These are phyloP conservation scores for Pissodes strobi DNA, from an alignment of 1,140 invertebrate species.

Conservation along the genomic window DNA sequence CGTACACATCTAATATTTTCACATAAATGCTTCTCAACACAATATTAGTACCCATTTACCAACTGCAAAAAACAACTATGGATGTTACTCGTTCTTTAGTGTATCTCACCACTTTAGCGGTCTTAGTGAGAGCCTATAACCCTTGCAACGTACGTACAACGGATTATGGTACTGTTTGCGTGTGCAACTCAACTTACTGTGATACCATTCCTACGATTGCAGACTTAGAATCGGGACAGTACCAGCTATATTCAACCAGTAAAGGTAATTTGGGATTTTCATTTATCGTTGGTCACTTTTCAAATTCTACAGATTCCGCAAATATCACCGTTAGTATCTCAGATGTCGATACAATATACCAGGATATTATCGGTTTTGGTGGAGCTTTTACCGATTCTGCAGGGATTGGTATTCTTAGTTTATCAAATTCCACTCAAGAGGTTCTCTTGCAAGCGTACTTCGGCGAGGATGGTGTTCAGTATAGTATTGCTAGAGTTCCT, in stretches of 20 bases:
- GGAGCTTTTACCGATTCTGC: constrained; percentile 61
- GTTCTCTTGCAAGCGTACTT: constrained; percentile 58
- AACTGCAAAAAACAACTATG: too few species aligned
- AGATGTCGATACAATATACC: constrained; percentile 53
- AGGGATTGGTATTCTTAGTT: constrained; percentile 25
- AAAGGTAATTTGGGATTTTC: constrained; percentile 61
- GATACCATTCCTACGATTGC: constrained; percentile 66
- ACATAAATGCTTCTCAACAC: too few species aligned
- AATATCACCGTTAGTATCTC: constrained; percentile 39
- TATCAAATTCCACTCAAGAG: constrained; percentile 15
- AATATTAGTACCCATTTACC: too few species aligned
- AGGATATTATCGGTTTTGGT: constrained; percentile 78
- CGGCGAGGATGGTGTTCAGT: constrained; percentile 67
- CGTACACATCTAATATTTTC: too few species aligned
- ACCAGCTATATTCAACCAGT: constrained; percentile 63
- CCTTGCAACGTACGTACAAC: too few species aligned
- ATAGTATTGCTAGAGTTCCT: constrained; percentile 75
- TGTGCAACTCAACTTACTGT: constrained; percentile 83
- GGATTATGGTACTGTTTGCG: constrained; percentile 59
- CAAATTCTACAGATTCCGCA: not conserved
- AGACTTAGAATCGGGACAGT: constrained; percentile 55
- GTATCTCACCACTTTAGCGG: too few species aligned
- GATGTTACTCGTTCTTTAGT: too few species aligned
- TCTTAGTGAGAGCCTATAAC: too few species aligned
- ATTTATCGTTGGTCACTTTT: constrained; percentile 45